phyloP scores from a whole-genome alignment of 2,113 vertebrate species.

The Xyrauchen texanus region DNA sequence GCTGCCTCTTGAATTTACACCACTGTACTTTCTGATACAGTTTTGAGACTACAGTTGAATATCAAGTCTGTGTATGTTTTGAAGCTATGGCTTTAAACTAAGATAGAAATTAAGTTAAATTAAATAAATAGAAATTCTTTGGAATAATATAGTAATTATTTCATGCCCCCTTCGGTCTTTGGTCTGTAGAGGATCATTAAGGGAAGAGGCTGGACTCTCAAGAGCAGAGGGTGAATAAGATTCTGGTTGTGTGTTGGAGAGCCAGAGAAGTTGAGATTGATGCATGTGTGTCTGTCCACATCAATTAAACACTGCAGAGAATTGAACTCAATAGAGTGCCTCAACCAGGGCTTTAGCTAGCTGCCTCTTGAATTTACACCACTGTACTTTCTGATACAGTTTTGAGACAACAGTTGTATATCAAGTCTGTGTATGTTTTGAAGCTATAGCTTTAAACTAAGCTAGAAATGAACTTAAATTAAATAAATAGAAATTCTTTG shows the following conservation, averaged over 20 bases:
- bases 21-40: neutral
- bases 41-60: neutral
- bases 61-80: neutral
- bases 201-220: neutral
- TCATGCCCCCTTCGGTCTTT: too few species aligned
- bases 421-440: neutral
- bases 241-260: neutral
- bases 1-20: conserved; percentile 1
- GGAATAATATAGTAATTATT: too few species aligned
- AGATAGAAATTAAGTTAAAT: neutral
- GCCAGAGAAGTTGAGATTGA: conserved; percentile 20
- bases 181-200: conserved; percentile 32
- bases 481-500: neutral
- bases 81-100: neutral
- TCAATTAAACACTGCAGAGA: conserved; percentile 13
- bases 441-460: neutral
- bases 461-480: neutral
- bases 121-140: neutral
- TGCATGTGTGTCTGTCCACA: neutral
- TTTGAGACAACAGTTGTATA: neutral
- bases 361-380: conserved; percentile 1
- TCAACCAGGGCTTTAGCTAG: conserved; percentile 1
- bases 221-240: neutral
- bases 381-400: neutral
- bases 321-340: neutral